A percentile compares a stretch with the other conserved stretches of the same genome.
Evolutionary conservation across 2,797 vertebrate genomes (phyloP).

Genomic region (Triplophysa yarkandensis): DNA sequence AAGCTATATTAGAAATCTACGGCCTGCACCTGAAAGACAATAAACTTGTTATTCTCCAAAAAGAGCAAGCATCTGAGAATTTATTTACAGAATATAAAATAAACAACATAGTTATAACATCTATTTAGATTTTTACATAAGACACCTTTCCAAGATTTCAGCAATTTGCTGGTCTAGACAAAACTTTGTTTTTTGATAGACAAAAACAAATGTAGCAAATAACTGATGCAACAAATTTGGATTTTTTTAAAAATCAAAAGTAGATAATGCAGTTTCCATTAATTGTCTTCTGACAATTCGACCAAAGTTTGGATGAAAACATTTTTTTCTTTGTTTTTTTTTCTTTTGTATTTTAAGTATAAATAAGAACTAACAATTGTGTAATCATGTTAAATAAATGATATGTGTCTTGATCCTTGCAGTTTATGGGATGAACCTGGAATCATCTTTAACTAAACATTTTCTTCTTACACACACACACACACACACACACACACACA

Average conservation of each 20-base stretch:
- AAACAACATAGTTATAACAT: not conserved
- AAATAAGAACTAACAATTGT: not conserved
- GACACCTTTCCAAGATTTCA: not conserved
- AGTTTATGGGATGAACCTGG: not conserved
- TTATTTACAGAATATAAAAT: not conserved
- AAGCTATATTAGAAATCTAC: not conserved
- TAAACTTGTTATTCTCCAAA: slow-evolving; percentile 9
- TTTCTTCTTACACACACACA: not conserved
- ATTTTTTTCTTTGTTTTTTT: too few species aligned
- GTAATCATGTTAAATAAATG: not conserved
- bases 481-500: not conserved
- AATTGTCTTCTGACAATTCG: too few species aligned
- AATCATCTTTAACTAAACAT: not conserved
- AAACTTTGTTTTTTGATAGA: not conserved
- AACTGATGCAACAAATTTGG: not conserved
- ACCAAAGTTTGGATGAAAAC: too few species aligned
- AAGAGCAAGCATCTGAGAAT: not conserved
- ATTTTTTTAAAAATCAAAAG: too few species aligned
- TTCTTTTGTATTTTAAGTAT: too few species aligned
- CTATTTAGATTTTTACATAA: slow-evolving; percentile 11
- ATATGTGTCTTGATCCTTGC: not conserved
- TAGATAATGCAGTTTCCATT: too few species aligned
- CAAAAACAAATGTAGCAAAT: not conserved
- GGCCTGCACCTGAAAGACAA: slow-evolving; percentile 12
- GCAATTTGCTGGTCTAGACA: not conserved